Evolutionary conservation across 1,140 invertebrate species (phyloP).

Genomic region (Drosophila arizonae): DNA sequence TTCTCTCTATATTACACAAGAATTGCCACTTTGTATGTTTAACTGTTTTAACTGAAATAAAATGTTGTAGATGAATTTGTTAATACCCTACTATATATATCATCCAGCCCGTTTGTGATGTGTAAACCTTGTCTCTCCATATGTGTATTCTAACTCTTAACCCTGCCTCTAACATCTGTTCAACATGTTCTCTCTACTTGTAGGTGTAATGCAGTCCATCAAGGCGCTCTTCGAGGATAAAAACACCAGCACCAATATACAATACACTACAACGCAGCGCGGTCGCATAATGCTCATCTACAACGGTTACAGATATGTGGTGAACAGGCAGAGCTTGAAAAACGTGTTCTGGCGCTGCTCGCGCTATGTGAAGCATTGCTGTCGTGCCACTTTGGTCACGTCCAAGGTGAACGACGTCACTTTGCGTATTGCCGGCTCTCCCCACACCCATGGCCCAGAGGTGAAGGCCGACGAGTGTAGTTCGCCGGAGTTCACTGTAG

Average conservation of each 20-base stretch:
- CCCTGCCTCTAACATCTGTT: neutral
- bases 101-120: slow-evolving; percentile 5
- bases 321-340: slow-evolving; percentile 79
- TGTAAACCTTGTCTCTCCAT: slow-evolving; percentile 2
- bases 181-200: neutral
- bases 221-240: slow-evolving; percentile 75
- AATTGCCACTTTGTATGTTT: slow-evolving; percentile 47
- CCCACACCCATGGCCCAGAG: slow-evolving; percentile 77
- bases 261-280: slow-evolving; percentile 77
- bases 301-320: slow-evolving; percentile 79
- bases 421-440: slow-evolving; percentile 68
- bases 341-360: slow-evolving; percentile 82
- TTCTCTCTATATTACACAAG: slow-evolving; percentile 20
- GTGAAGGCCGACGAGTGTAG: slow-evolving; percentile 56
- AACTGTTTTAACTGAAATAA: slow-evolving; percentile 53
- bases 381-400: slow-evolving; percentile 77
- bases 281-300: slow-evolving; percentile 80
- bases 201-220: slow-evolving; percentile 68
- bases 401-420: slow-evolving; percentile 70
- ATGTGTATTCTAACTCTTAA: too few species aligned
- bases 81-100: neutral
- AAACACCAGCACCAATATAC: slow-evolving; percentile 50
- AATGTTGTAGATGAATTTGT: slow-evolving; percentile 40
- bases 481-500: slow-evolving; percentile 63
- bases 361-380: slow-evolving; percentile 78